These are phyloP conservation scores for Pristis pectinata DNA, from an alignment of 2,797 vertebrate species.

Conservation along the genomic window DNA sequence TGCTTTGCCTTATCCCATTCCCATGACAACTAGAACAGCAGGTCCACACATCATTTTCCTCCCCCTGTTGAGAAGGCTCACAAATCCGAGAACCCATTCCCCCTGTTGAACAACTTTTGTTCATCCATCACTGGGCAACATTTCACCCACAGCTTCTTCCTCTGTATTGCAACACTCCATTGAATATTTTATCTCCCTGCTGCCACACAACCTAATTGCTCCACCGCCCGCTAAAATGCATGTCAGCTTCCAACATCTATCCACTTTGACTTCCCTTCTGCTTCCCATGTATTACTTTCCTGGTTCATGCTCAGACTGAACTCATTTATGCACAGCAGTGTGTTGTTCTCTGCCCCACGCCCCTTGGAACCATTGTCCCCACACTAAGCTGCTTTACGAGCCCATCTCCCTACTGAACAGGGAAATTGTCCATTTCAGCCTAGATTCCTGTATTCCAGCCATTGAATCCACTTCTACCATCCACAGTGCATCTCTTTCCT, in stretches of 20 bases:
- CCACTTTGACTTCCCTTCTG: no score
- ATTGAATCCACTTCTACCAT: no score
- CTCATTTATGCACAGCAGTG: not conserved
- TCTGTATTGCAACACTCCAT: not conserved
- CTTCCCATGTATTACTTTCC: not conserved
- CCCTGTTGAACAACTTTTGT: not conserved
- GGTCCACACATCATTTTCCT: not conserved
- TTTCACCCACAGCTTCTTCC: not conserved
- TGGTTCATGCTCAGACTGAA: not conserved
- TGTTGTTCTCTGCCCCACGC: not conserved
- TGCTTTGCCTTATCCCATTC: not conserved
- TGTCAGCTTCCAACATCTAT: not conserved
- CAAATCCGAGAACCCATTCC: not conserved
- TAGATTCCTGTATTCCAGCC: not conserved
- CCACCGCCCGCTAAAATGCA: not conserved
- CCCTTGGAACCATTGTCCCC: not conserved
- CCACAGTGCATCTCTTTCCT: no score
- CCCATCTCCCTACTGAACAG: not conserved
- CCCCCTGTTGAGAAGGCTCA: not conserved
- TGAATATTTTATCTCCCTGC: not conserved
- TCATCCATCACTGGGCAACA: not conserved
- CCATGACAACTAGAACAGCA: not conserved
- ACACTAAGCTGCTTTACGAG: not conserved
- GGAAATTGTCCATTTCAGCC: not conserved
- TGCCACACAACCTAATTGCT: not conserved